Base-by-base conservation (phyloP, 1,140 invertebrate genomes). In the Lineus longissimus region DNA sequence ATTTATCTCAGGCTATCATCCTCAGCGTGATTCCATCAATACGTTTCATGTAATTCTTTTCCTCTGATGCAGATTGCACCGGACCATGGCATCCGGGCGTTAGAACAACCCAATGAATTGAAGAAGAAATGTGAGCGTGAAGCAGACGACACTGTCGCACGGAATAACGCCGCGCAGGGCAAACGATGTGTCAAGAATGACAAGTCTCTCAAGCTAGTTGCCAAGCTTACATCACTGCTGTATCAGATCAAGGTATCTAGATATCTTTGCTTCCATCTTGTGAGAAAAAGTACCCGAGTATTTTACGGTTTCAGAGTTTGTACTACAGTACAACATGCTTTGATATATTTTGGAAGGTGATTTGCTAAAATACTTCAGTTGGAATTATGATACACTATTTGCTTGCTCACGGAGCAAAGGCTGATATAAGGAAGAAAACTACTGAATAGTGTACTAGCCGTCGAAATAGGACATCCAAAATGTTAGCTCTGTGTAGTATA, bases 221-320 rank as follows among this genome's bases (percentile, higher is more conserved):
- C 90, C 54, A 90, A 93, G 80, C 85, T 98, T 23, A 92, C 93
- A 23, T 93, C 93, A 0, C 82, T 98, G 30, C 89, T 98, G 87
- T 83, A 96, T 43, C 93, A 97, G 85, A 89, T 96, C 0, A 95
- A 93, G 83, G 88, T 89, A 79, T 75, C 73, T 69, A 22, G 29
- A 2, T n/a, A 17, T 55, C n/a, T n/a, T n/a, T n/a, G n/a, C n/a
- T n/a, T n/a, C n/a, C n/a, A n/a, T n/a, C n/a, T n/a, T n/a, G n/a
- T n/a, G n/a, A n/a, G n/a, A n/a, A n/a, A n/a, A n/a, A 36, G 33
- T 15, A 36, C 33, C 33, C 15, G 33, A 36, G 6, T 15, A 36
- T 7, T 36, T 36, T 15, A 36, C 15, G 33, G 6, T 36, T 36
- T 36, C 33, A n/a, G n/a, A n/a, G n/a, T n/a, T n/a, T n/a, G n/a